These are phyloP conservation scores for Danaus chrysippus DNA, from an alignment of 2,888 invertebrate genomes.

Conservation along the genomic window DNA sequence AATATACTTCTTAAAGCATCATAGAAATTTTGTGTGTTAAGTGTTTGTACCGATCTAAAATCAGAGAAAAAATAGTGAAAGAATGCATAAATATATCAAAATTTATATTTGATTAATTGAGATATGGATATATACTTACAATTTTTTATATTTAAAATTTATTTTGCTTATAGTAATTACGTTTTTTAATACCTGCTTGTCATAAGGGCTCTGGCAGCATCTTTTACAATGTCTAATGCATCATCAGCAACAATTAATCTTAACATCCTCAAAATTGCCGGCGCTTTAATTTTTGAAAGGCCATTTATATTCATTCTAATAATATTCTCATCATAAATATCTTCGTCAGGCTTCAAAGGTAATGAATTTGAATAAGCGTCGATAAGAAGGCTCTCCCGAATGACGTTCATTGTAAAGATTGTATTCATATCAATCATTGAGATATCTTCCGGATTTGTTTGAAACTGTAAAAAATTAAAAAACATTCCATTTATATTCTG, in stretches of 20 bases:
- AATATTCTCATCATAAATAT: constrained; percentile 45
- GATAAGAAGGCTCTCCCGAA: constrained; percentile 59
- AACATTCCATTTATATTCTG: no score
- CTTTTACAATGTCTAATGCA: constrained; percentile 48
- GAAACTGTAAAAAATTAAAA: constrained; percentile 27
- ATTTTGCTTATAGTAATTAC: no score
- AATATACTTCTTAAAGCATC: constrained; percentile 51
- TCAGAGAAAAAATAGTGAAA: background rate
- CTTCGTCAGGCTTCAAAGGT: constrained; percentile 40
- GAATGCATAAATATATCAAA: background rate
- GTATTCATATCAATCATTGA: constrained; percentile 56
- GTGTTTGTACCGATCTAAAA: constrained; percentile 46
- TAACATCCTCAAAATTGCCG: constrained; percentile 58
- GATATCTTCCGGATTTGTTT: constrained; percentile 45
- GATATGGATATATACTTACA: no score
- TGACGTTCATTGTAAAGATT: constrained; percentile 59
- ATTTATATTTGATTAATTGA: no score
- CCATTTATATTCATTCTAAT: constrained; percentile 52
- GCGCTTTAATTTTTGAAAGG: constrained; percentile 54
- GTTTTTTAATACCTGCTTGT: constrained; percentile 41
- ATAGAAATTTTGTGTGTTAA: constrained; percentile 47
- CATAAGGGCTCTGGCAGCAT: constrained; percentile 48
- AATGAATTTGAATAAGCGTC: constrained; percentile 46
- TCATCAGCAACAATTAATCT: constrained; percentile 44
- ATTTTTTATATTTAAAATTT: no score